phyloP scores from a whole-genome alignment of 2,888 invertebrate genomes.

The Andrena minutula region DNA sequence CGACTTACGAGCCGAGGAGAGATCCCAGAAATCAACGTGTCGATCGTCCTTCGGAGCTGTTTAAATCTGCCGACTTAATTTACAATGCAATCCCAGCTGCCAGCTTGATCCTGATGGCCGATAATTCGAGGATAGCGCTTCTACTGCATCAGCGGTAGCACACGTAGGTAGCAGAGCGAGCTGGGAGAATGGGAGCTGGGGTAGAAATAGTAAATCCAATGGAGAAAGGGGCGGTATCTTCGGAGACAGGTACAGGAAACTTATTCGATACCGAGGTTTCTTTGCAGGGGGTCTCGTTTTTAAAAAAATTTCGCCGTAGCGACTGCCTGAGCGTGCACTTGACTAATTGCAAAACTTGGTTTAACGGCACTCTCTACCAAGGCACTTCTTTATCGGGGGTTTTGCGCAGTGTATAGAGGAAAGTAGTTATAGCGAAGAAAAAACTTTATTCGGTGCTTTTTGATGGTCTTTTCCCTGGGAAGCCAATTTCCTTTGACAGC shows the following conservation, averaged over 20 bases:
- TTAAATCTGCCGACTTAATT: slow-evolving; percentile 32
- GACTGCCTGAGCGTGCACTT: background rate
- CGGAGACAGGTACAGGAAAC: background rate
- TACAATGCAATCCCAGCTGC: slow-evolving; percentile 6
- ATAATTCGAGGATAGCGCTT: slow-evolving; percentile 13
- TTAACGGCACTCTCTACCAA: background rate
- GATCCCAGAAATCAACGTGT: slow-evolving; percentile 24
- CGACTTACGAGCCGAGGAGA: slow-evolving; percentile 33
- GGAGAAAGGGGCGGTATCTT: background rate
- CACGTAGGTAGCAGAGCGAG: background rate
- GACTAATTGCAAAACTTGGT: slow-evolving; percentile 18
- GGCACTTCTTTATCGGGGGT: background rate
- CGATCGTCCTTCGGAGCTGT: slow-evolving; percentile 14
- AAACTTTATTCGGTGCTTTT: slow-evolving; percentile 10
- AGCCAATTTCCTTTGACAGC: background rate
- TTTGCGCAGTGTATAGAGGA: background rate
- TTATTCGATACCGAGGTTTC: background rate
- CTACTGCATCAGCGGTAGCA: background rate
- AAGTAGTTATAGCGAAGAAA: background rate
- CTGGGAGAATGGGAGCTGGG: background rate
- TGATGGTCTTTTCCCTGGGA: background rate
- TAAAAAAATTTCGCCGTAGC: background rate
- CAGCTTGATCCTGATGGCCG: background rate
- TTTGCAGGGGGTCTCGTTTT: background rate
- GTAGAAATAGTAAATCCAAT: background rate